Evolutionary conservation across 1,140 invertebrate genomes (phyloP).

Genomic region (Neocloeon triangulifer): DNA sequence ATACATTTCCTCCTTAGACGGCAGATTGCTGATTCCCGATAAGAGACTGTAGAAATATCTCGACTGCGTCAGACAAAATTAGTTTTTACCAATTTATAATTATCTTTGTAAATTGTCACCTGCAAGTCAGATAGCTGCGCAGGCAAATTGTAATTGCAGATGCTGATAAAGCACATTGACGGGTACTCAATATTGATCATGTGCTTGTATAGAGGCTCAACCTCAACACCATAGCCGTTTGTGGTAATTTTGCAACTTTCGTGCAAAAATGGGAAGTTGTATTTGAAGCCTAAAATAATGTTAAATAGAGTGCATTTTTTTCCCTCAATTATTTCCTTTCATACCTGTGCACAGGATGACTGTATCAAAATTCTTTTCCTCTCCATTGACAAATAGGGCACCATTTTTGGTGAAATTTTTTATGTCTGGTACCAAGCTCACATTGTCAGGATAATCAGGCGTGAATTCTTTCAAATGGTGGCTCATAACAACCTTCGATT

Average conservation of each 20-base stretch:
- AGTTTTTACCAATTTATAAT: too few relatives aligned
- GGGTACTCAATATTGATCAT: slow-evolving; percentile 29
- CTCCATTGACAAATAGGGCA: slow-evolving; percentile 11
- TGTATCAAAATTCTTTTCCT: slow-evolving; percentile 15
- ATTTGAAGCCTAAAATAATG: slow-evolving; percentile 45
- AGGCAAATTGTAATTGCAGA: slow-evolving; percentile 27
- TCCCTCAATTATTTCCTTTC: too few relatives aligned
- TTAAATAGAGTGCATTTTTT: too few relatives aligned
- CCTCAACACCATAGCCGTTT: slow-evolving; percentile 32
- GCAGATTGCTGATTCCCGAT: slow-evolving; percentile 15
- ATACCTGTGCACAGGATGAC: slow-evolving; percentile 22
- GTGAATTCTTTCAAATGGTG: slow-evolving; percentile 9
- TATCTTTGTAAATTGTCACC: too few relatives aligned
- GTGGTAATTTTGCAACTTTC: slow-evolving; percentile 28
- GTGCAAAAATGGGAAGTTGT: slow-evolving; percentile 39
- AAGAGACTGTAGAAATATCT: slow-evolving; percentile 17
- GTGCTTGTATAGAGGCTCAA: slow-evolving; percentile 38
- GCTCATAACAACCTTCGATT: slow-evolving; percentile 11
- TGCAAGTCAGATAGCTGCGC: slow-evolving; percentile 38
- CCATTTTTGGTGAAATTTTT: slow-evolving; percentile 5
- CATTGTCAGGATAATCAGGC: slow-evolving; percentile 10
- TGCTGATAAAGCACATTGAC: slow-evolving; percentile 33
- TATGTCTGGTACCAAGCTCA: slow-evolving; percentile 10
- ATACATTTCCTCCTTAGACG: slow-evolving; percentile 16
- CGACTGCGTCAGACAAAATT: too few relatives aligned